These are phyloP conservation scores for Zelostemma sp. DNA, from an alignment of 1,140 invertebrate species.

Conservation along the genomic window DNA sequence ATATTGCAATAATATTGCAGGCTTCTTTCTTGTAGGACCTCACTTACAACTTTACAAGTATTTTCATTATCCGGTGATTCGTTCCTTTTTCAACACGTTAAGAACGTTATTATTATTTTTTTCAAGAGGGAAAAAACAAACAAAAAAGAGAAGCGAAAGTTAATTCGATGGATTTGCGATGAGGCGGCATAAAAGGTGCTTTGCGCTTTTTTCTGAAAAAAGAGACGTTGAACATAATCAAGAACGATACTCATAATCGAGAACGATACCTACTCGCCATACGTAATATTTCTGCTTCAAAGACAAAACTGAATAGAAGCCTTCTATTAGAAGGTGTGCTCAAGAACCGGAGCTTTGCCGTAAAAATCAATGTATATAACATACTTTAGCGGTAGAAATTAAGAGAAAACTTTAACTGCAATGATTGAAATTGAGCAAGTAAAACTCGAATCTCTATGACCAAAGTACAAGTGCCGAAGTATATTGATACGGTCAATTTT, in stretches of 20 bases:
- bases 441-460: too few relatives aligned
- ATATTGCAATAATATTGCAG: neutral
- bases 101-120: too few relatives aligned
- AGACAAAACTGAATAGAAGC: neutral
- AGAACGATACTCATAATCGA: too few relatives aligned
- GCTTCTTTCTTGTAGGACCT: neutral
- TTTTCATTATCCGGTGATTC: neutral
- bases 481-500: too few relatives aligned
- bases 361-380: too few relatives aligned
- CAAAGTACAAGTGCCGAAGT: too few relatives aligned
- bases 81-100: too few relatives aligned
- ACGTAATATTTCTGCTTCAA: neutral
- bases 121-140: too few relatives aligned
- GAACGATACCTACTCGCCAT: neutral
- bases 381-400: too few relatives aligned
- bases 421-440: too few relatives aligned
- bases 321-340: neutral
- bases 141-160: conserved; percentile 6
- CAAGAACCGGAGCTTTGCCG: neutral
- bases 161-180: conserved; percentile 24
- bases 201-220: neutral
- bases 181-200: conserved; percentile 9
- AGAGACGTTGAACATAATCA: too few relatives aligned
- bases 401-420: too few relatives aligned
- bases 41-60: neutral